Evolutionary conservation across 2,888 invertebrate species (phyloP), one percentile per base, ranked within the genome.

Genomic region (Mayetiola destructor): DNA sequence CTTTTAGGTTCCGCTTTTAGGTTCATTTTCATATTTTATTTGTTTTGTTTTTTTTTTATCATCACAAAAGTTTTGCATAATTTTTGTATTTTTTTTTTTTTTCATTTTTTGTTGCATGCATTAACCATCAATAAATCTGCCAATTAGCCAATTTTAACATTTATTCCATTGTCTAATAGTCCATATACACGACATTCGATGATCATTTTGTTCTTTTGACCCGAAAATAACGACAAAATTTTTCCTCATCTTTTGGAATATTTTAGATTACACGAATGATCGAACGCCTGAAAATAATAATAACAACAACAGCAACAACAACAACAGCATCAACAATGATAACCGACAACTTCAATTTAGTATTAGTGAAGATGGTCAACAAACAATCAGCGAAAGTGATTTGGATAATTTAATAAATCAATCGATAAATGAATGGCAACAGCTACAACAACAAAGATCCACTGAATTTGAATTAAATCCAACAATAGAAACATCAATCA

Each of bases 391-490:
- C 12, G 53, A 29, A 32, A 30, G 30, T 12, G 32, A 53, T 30
- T 23, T 53, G 16, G 32, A 53, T 18, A 53, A 53, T 53, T 32
- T 53, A 12, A 30, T 53, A 16, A 53, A 53, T 32, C 53, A 53
- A 20, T 53, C 53, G 2, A 30, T 53, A 14, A 53, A 30, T 20
- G 53, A 53, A 27, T 48, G 48, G 48, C 48, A 48, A 12, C 48
- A 48, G n/a, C 48, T 14, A 3, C 48, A 48, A 48, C 23, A 48
- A 48, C 14, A 2, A 2, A 48, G 5, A 32, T 9, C 32, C n/a
- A 20, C 5, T 16, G 48, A 27, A 2, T n/a, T 3, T 27, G 48
- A 48, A n/a, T 4, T 39, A 14, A 48, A 27, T 8, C 29, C 23
- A 48, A 23, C 23, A 12, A 36, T 16, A 36, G n/a, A n/a, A n/a